Evolutionary conservation across 2,113 vertebrate genomes (phyloP).

Genomic region (Charadrius vociferus): DNA sequence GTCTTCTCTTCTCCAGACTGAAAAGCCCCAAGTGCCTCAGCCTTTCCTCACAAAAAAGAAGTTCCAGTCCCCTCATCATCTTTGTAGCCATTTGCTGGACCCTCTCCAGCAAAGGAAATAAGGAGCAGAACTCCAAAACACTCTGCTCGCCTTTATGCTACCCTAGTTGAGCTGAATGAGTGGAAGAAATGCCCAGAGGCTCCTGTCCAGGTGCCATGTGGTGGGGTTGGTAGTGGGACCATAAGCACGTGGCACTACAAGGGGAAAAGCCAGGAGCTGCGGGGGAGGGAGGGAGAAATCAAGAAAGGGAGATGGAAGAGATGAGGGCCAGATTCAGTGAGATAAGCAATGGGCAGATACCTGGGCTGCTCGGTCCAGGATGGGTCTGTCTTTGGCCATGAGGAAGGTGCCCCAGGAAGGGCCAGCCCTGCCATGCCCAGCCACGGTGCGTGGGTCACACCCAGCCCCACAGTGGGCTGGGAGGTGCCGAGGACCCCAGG

Average conservation of each 20-base stretch:
- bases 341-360: not conserved
- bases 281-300: not conserved
- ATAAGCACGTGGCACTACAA: not conserved
- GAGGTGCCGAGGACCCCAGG: not conserved
- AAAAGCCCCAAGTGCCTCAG: too few species aligned
- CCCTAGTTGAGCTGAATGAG: not conserved
- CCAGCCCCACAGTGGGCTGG: not conserved
- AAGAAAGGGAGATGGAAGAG: not conserved
- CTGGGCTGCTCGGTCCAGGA: not conserved
- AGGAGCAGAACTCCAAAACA: accelerated
- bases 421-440: not conserved
- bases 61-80: too few species aligned
- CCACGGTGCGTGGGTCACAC: not conserved
- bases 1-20: too few species aligned
- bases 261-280: not conserved
- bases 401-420: not conserved
- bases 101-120: not conserved
- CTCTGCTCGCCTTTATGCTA: not conserved
- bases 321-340: not conserved
- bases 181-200: not conserved
- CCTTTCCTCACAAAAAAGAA: too few species aligned
- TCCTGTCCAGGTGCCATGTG: not conserved
- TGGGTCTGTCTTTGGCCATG: not conserved
- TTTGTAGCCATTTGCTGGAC: too few species aligned
- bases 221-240: not conserved